These are phyloP conservation scores for Piliocolobus tephrosceles DNA, from an alignment of 2,113 vertebrate species.

Conservation along the genomic window DNA sequence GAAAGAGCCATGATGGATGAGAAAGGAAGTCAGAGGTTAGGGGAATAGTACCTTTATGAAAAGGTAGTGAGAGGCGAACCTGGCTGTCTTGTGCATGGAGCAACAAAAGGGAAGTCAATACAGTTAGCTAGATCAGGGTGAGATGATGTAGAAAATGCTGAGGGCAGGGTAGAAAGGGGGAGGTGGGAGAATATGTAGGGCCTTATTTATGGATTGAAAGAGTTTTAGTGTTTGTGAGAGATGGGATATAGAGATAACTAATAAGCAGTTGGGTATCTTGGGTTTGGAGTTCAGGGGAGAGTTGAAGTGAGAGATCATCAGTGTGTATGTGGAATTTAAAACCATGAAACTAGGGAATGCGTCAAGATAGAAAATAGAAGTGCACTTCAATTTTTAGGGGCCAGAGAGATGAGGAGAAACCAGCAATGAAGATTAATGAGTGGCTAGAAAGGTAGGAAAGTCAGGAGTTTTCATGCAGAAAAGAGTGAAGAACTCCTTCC, in stretches of 20 bases:
- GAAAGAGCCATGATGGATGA: background rate
- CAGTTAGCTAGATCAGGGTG: background rate
- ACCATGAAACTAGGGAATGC: background rate
- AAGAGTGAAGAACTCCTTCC: constrained; percentile 5
- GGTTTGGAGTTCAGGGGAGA: background rate
- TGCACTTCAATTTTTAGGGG: background rate
- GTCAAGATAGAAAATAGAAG: background rate
- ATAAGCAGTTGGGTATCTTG: background rate
- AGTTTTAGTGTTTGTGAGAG: background rate
- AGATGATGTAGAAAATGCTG: background rate
- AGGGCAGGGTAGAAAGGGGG: background rate
- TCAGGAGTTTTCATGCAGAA: background rate
- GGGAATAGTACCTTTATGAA: background rate
- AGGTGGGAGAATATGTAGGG: background rate
- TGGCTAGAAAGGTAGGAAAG: background rate
- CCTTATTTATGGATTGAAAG: background rate
- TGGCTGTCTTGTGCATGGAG: background rate
- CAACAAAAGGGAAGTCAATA: background rate
- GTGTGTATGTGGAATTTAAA: background rate
- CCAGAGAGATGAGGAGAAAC: constrained; percentile 2
- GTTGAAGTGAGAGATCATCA: background rate
- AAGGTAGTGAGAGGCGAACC: background rate
- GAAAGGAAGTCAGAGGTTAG: background rate
- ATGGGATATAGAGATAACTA: background rate
- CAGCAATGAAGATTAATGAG: background rate